A percentile compares a stretch with the other conserved stretches of the same genome.
Conservation (phyloP, 2,113 vertebrate genomes). For the Ailurus styani region DNA sequence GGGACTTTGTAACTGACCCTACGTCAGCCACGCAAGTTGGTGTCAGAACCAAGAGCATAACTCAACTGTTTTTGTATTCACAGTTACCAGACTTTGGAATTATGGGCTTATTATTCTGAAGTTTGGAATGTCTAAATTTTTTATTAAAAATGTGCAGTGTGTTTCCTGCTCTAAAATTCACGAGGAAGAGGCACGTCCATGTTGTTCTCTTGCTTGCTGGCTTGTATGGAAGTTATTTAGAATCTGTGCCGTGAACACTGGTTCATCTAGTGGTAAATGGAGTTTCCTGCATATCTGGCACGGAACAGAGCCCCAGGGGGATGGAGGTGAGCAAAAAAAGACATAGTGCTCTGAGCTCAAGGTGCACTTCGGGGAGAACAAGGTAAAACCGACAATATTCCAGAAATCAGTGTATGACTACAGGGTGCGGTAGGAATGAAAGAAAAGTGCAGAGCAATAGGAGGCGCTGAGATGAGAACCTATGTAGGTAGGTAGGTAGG, state of each 20-base stretch:
- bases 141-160: neutral
- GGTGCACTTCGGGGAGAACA: neutral
- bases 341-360: neutral
- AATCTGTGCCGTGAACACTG: neutral
- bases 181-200: fast-evolving
- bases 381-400: neutral
- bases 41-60: neutral
- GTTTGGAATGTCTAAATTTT: neutral
- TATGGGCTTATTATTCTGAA: neutral
- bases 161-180: neutral
- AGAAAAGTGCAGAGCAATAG: neutral
- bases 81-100: neutral
- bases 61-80: neutral
- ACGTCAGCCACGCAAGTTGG: neutral
- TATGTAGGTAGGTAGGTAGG: neutral
- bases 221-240: neutral
- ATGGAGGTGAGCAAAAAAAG: neutral
- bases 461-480: neutral
- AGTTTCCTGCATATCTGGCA: neutral
- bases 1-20: neutral
- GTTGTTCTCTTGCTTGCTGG: neutral
- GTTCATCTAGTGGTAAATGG: neutral
- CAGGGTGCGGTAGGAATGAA: neutral
- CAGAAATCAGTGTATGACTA: neutral
- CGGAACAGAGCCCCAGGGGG: neutral